Evolutionary conservation across 2,888 invertebrate genomes (phyloP).

Genomic region (Entomobrya proxima): DNA sequence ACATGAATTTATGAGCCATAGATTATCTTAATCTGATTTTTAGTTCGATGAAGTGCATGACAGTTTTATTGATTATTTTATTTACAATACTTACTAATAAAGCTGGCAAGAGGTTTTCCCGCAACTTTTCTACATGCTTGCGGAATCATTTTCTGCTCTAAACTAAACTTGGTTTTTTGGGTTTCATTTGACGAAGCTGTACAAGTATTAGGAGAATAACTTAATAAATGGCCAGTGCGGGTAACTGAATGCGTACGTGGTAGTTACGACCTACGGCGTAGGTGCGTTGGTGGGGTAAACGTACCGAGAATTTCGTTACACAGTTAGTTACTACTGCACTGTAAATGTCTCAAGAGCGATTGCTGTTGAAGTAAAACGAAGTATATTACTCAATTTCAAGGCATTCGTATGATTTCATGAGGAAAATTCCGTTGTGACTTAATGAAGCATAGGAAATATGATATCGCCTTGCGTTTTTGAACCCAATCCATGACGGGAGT

Average conservation of each 20-base stretch:
- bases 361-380: background rate
- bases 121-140: background rate
- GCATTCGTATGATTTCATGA: conserved; percentile 40
- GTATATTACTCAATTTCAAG: conserved; percentile 52
- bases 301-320: background rate
- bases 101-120: no score
- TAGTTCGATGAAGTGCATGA: no score
- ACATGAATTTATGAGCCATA: no score
- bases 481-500: no score
- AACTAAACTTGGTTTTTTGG: conserved; percentile 4
- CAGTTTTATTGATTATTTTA: no score
- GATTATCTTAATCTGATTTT: no score
- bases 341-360: conserved; percentile 14
- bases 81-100: no score
- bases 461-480: conserved; percentile 22
- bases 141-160: background rate
- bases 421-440: conserved; percentile 44
- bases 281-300: background rate
- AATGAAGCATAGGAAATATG: conserved; percentile 53
- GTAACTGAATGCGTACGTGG: background rate
- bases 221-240: conserved; percentile 11
- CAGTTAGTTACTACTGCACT: background rate
- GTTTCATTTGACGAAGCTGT: conserved; percentile 6
- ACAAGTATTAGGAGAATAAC: background rate
- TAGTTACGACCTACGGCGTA: background rate